phyloP scores from a whole-genome alignment of 2,888 invertebrate species.

The Ophion ellenae region DNA sequence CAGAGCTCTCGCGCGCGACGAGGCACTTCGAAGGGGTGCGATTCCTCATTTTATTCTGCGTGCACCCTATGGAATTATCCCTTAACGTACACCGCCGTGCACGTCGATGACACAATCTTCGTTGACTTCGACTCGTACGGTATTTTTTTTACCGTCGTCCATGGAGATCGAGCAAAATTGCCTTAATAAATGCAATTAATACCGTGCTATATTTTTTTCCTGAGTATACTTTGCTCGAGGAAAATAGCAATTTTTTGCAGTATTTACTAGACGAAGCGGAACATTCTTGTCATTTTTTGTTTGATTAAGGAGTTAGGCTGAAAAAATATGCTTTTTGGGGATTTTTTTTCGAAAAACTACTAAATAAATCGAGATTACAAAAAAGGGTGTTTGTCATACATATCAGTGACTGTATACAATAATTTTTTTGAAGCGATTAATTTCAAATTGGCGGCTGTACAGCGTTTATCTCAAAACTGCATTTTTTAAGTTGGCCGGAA shows the following conservation, averaged over 20 bases:
- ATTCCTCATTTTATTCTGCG: constrained; percentile 35
- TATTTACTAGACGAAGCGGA: too few species aligned
- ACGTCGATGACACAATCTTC: neutral
- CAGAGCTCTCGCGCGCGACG: constrained; percentile 2
- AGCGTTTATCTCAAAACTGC: too few species aligned
- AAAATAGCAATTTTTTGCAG: neutral
- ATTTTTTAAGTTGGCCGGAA: too few species aligned
- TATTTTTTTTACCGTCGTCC: constrained; percentile 6
- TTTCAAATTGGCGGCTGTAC: too few species aligned
- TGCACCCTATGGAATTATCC: constrained; percentile 40
- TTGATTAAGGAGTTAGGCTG: too few species aligned
- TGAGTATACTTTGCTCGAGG: neutral
- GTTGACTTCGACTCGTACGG: constrained; percentile 4
- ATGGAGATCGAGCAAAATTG: neutral
- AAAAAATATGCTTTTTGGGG: too few species aligned
- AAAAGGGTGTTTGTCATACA: too few species aligned
- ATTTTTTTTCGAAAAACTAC: too few species aligned
- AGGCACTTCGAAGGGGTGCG: constrained; percentile 8
- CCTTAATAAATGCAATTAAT: neutral
- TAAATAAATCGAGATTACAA: too few species aligned
- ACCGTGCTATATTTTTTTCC: neutral
- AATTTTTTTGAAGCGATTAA: too few species aligned
- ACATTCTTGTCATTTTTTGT: too few species aligned
- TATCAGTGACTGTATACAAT: too few species aligned
- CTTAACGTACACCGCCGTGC: constrained; percentile 20